Evolutionary conservation across 2,888 invertebrate genomes (phyloP).

Genomic region (Endotricha flammealis): DNA sequence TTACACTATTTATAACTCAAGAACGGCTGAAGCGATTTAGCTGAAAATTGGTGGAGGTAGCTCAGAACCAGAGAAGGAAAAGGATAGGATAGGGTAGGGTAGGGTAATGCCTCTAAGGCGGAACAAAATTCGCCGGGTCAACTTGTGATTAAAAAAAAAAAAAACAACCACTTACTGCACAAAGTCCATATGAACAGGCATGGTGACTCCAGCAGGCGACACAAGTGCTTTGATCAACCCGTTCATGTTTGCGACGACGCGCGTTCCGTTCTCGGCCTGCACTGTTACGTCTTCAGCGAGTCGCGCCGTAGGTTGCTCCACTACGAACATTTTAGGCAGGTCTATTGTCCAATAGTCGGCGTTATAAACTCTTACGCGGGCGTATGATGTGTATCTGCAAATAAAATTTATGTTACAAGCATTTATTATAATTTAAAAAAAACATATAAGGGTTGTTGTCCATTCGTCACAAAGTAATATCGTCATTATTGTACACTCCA

Average conservation of each 20-base stretch:
- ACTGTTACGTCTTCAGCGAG: constrained; percentile 53
- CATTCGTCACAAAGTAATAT: too few relatives aligned
- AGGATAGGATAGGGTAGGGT: too few relatives aligned
- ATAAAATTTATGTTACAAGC: neutral
- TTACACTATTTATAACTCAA: too few relatives aligned
- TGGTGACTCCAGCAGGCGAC: constrained; percentile 41
- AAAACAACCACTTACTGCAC: constrained; percentile 78
- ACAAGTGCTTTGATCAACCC: constrained; percentile 86
- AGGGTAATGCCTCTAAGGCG: too few relatives aligned
- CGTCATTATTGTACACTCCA: too few relatives aligned
- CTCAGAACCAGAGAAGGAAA: too few relatives aligned
- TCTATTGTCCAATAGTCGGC: constrained; percentile 63
- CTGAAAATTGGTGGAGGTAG: too few relatives aligned
- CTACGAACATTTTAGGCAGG: constrained; percentile 62
- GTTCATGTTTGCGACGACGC: constrained; percentile 80
- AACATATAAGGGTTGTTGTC: too few relatives aligned
- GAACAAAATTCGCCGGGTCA: too few relatives aligned
- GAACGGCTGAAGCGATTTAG: too few relatives aligned
- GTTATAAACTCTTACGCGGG: constrained; percentile 76
- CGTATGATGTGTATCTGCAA: constrained; percentile 67
- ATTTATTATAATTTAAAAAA: neutral
- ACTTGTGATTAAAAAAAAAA: neutral
- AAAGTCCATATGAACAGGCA: constrained; percentile 86
- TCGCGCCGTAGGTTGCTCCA: constrained; percentile 47
- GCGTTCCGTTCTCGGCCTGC: constrained; percentile 47